phyloP scores from a whole-genome alignment of 1,140 invertebrate species.

The Riptortus pedestris region DNA sequence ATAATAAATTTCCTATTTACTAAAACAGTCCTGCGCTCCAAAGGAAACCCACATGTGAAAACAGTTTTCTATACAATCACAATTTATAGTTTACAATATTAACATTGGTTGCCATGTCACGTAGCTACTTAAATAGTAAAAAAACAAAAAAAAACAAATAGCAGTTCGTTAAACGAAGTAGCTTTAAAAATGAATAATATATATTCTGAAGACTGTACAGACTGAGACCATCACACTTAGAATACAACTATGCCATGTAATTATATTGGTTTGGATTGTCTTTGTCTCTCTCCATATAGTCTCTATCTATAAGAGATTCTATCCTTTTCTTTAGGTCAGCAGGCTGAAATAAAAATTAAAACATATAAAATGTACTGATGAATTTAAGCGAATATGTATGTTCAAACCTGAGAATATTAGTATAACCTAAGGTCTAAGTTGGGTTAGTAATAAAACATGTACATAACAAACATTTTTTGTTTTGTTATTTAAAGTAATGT shows the following conservation, averaged over 20 bases:
- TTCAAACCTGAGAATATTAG: no score
- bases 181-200: slow-evolving; percentile 17
- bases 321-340: slow-evolving; percentile 96
- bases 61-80: slow-evolving; percentile 9
- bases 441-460: no score
- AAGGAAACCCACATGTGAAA: not conserved
- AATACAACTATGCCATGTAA: slow-evolving; percentile 75
- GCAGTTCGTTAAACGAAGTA: slow-evolving; percentile 7
- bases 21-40: slow-evolving; percentile 10
- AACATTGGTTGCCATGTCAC: not conserved
- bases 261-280: slow-evolving; percentile 97
- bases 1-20: not conserved
- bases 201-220: slow-evolving; percentile 11
- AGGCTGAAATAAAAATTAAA: slow-evolving; percentile 53
- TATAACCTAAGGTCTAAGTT: no score
- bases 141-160: not conserved
- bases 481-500: no score
- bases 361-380: slow-evolving; percentile 21
- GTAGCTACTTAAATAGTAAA: not conserved
- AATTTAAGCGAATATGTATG: no score
- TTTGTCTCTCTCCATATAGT: slow-evolving; percentile 97
- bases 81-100: slow-evolving; percentile 5
- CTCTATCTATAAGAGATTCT: slow-evolving; percentile 93
- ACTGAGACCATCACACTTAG: not conserved
- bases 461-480: no score